Evolutionary conservation across 2,113 vertebrate genomes (phyloP), one percentile per base, ranked within the genome.

Genomic region (Meleagris gallopavo): DNA sequence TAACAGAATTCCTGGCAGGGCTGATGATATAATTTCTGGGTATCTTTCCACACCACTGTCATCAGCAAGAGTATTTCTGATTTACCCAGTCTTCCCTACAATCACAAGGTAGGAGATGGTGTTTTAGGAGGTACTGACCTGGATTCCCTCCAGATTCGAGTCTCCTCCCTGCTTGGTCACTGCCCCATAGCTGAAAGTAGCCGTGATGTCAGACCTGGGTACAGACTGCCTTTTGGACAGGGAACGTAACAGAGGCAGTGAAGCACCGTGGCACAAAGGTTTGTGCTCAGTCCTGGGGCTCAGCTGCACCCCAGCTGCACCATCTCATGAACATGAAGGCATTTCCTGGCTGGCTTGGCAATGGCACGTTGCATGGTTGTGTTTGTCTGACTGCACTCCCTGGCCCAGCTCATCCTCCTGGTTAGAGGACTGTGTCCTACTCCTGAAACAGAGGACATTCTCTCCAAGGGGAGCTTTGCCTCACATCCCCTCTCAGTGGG

Each of bases 201-300:
- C 34, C 36, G 72, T 27, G 0, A 3, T 19, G 13, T 22, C 55
- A 46, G 54, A 46, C 20, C 9, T 8, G 66, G n/a, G 41, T 6
- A 41, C 80, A 11, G 69, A 64, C 34, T 91, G n/a, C 34, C 54
- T 54, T 40, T 38, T 8, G 52, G 11, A 30, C 0, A 0, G 36
- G 38, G 75, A 70, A 14, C 3, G 22, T 2, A 27, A 20, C 0
- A 6, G 73, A 67, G 4, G 0, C 1, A 2, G 32, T 9, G 25
- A 45, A 79, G 20, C 0, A 2, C 77, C 46, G 41, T 36, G 73
- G 22, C 46, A 78, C 36, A 11, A 29, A 64, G 52, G 38, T 69
- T 29, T 69, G 62, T 76, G 34, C 73, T 66, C 54, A 36, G 41
- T 43, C 32, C 55, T 2, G 1, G 0, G 1, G 34, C 20, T 50